Conservation (phyloP, 2,888 invertebrate genomes). For the Cheilosia soror region DNA sequence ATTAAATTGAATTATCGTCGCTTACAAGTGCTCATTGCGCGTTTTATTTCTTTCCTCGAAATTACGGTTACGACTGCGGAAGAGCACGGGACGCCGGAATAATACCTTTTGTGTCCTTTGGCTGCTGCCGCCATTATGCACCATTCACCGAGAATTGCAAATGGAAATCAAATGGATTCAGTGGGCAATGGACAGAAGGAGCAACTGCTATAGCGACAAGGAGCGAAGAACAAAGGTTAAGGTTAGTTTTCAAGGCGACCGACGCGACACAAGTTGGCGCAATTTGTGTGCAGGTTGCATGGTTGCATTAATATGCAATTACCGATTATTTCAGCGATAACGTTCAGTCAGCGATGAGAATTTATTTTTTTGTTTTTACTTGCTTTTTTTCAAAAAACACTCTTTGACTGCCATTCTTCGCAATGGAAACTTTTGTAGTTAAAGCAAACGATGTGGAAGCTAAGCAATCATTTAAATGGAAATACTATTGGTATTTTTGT, state of each 20-base stretch:
- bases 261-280: conserved; percentile 8
- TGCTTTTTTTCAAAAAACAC: neutral
- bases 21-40: conserved; percentile 72
- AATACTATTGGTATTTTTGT: neutral
- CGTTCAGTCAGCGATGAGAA: conserved; percentile 10
- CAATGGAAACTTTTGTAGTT: neutral
- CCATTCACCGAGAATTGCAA: conserved; percentile 57
- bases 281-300: conserved; percentile 31
- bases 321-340: conserved; percentile 31
- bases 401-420: neutral
- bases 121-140: conserved; percentile 9
- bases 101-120: conserved; percentile 18
- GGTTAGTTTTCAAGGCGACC: conserved; percentile 44
- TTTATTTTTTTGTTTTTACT: neutral
- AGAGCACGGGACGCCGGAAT: conserved; percentile 7
- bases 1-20: conserved; percentile 74
- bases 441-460: neutral
- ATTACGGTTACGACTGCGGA: conserved; percentile 50
- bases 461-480: neutral
- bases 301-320: conserved; percentile 59
- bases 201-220: neutral
- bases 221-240: conserved; percentile 58
- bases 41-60: conserved; percentile 66
- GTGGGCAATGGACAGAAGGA: conserved; percentile 42
- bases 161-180: conserved; percentile 73